phyloP scores from a whole-genome alignment of 2,888 invertebrate genomes.

The Alcis repandata region DNA sequence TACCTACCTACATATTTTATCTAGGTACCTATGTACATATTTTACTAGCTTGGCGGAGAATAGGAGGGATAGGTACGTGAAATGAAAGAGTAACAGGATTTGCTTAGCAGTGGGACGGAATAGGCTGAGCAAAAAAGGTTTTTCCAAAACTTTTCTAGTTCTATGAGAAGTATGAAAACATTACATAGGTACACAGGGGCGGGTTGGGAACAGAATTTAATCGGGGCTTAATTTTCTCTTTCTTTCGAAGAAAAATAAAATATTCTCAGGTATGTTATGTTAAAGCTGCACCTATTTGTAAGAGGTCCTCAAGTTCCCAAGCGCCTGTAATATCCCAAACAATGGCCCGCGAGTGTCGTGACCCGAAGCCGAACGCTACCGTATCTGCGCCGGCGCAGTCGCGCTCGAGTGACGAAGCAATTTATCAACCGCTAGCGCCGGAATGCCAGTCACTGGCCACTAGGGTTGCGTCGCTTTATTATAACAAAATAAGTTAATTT shows the following conservation, averaged over 20 bases:
- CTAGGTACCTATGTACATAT: too few relatives aligned
- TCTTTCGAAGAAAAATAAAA: not conserved
- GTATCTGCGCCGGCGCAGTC: constrained; percentile 29
- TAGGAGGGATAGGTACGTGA: too few relatives aligned
- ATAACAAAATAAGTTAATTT: not conserved
- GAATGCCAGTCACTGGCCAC: constrained; percentile 15
- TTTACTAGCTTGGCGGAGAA: too few relatives aligned
- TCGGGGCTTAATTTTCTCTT: too few relatives aligned
- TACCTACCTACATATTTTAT: too few relatives aligned
- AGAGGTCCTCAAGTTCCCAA: constrained; percentile 2
- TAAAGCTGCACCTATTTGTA: not conserved
- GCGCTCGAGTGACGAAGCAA: constrained; percentile 44
- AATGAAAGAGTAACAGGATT: too few relatives aligned
- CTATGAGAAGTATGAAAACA: too few relatives aligned
- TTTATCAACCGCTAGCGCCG: constrained; percentile 41
- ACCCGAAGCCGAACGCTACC: constrained; percentile 35
- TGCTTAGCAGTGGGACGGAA: too few relatives aligned
- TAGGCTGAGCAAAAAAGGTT: too few relatives aligned
- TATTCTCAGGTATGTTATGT: not conserved
- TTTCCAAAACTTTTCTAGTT: too few relatives aligned
- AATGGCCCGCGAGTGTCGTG: constrained; percentile 12
- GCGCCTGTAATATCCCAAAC: constrained; percentile 1
- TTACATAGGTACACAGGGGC: too few relatives aligned
- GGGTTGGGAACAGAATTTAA: too few relatives aligned
- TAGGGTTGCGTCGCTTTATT: constrained; percentile 15